phyloP scores from a whole-genome alignment of 2,797 vertebrate species.

The Sebastes kiyomatsui region DNA sequence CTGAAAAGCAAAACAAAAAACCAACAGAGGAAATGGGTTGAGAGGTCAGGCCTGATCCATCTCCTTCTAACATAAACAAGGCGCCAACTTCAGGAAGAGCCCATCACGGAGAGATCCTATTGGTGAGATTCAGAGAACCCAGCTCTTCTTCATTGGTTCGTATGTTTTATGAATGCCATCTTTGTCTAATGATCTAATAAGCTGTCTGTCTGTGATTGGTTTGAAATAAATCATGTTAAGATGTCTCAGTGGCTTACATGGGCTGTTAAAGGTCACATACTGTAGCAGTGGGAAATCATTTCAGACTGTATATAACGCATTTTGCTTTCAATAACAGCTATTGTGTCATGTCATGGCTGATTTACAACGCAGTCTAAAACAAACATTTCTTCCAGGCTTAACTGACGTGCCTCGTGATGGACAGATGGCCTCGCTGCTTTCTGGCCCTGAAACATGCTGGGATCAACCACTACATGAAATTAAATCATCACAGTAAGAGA shows the following conservation, averaged over 20 bases:
- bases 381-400: slow-evolving; percentile 3
- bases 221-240: slow-evolving; percentile 49
- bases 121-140: slow-evolving; percentile 11
- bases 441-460: background rate
- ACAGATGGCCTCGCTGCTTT: background rate
- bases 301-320: slow-evolving; percentile 22
- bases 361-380: slow-evolving; percentile 23
- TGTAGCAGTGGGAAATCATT: slow-evolving; percentile 1
- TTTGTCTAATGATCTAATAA: slow-evolving; percentile 54
- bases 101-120: background rate
- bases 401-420: slow-evolving; percentile 5
- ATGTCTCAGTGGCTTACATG: slow-evolving; percentile 14
- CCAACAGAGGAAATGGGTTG: slow-evolving; percentile 60
- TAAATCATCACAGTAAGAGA: background rate
- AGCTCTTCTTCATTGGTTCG: slow-evolving; percentile 17
- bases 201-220: slow-evolving; percentile 22
- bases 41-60: slow-evolving; percentile 58
- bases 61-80: slow-evolving; percentile 69
- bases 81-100: slow-evolving; percentile 32
- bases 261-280: slow-evolving; percentile 39
- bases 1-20: slow-evolving; percentile 14
- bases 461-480: background rate
- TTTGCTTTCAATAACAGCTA: slow-evolving; percentile 28
- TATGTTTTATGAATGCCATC: slow-evolving; percentile 45
- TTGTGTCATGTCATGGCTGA: slow-evolving; percentile 29